Base-by-base conservation (phyloP, 2,888 invertebrate species). In the Mantis religiosa region DNA sequence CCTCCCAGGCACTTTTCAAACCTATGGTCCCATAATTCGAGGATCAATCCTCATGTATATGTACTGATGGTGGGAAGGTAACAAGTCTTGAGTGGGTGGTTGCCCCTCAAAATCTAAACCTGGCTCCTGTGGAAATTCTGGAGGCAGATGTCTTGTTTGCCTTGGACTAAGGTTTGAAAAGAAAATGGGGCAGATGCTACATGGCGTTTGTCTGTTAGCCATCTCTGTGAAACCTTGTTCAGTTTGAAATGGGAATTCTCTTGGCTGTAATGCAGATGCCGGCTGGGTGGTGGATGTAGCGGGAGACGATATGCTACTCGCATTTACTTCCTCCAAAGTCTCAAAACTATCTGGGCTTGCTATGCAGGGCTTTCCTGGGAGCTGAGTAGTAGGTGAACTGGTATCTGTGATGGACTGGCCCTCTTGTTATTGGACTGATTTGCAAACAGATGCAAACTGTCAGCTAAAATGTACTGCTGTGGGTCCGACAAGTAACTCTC, bases 401-500 rank as follows among this genome's bases (percentile, higher is more conserved):
- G 83, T 86, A 54, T 83, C 86, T 89, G 88, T 84, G 89, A 83
- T 82, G 88, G 89, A 88, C 88, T 88, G 89, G 88, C 82, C 83
- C 82, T 30, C 87, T 34, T 89, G 89, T 89, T 89, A 89, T 89
- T 89, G 88, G 81, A 82, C 82, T 41, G 85, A 30, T 87, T 82
- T 83, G 83, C 82, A 20, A 15, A 81, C 34, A 25, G 41, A 28
- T 25, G 81, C 86, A 83, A n/a, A 25, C n/a, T 87, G 89, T 91
- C 90, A 91, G 86, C 91, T 91, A 87, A 92, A 90, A 89, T 91
- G 91, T 83, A 92, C 90, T 41, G 91, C 91, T 84, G 88, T 90
- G 82, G 91, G 91, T 88, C 91, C 91, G 87, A 92, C 91, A 41
- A 91, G 90, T 47, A 92, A 89, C 87, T 91, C 93, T 89, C 93